Percentiles rank a stretch among this genome's conserved stretches.
phyloP scores from a whole-genome alignment of 2,797 vertebrate species.

The Argya squamiceps region DNA sequence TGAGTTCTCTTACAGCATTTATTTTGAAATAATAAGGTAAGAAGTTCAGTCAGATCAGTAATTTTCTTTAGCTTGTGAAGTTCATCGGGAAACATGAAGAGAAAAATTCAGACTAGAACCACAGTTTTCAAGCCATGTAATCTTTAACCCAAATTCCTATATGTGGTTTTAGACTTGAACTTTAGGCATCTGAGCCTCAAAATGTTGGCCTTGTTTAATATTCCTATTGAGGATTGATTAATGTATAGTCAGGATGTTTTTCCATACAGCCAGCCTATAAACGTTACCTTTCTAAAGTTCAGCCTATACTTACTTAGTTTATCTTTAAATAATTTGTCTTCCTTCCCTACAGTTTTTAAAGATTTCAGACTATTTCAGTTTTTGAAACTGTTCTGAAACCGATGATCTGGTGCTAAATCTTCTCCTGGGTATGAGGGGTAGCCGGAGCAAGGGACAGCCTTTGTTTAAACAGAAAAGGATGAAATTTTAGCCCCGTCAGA shows the following conservation, averaged over 20 bases:
- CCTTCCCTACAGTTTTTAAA: background rate
- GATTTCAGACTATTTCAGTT: constrained; percentile 4
- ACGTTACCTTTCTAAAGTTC: constrained; percentile 50
- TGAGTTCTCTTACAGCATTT: background rate
- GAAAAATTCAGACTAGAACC: background rate
- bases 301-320: background rate
- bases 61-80: background rate
- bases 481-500: background rate
- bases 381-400: background rate
- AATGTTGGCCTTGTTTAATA: constrained; percentile 17
- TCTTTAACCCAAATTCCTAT: background rate
- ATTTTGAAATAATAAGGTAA: constrained; percentile 1
- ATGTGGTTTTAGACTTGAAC: background rate
- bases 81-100: background rate
- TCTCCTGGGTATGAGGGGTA: background rate
- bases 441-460: background rate
- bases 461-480: constrained; percentile 6
- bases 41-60: background rate
- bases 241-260: constrained; percentile 55
- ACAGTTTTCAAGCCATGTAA: background rate
- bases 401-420: background rate
- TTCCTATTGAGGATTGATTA: constrained; percentile 13
- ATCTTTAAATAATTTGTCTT: constrained; percentile 38
- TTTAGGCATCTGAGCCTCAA: background rate
- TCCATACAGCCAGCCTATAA: constrained; percentile 2